Base-by-base conservation (phyloP, 2,113 vertebrate genomes). In the Dromiciops gliroides region DNA sequence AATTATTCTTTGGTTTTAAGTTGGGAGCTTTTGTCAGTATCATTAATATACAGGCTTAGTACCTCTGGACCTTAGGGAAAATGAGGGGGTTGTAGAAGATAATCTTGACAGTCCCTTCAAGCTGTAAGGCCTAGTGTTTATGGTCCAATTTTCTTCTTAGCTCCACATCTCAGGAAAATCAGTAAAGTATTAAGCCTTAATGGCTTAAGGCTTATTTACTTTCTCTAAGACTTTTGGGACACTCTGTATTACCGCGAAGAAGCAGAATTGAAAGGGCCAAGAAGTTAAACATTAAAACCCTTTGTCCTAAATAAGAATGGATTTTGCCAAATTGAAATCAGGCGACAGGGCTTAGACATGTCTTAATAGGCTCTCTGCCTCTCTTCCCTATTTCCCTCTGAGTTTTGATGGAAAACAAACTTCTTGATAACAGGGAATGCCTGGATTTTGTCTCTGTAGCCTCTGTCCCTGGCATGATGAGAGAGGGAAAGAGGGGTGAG, bases 121-220 rank as follows among this genome's bases (percentile, higher is more conserved):
- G 7, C 16, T n/a, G 16, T 22, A 44, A 44, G 67, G n/a, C 14
- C 16, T 19, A 75, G 14, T 16, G 67, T 22, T 5, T n/a, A n/a
- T 75, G 67, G 67, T 75, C 6, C 91, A 95, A 3, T 1, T 14
- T 83, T 3, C 0, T 83, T 88, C 50, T 95, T 95, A 16, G 22
- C 95, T 28, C 95, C 88, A 95, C 47, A 23, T 89, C 95, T 48
- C 22, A 91, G 91, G 75, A 96, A 96, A 93, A 28, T 0, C 92
- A n/a, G 52, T 12, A 90, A 1, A 23, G 28, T 1, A 67, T 37
- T n/a, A 67, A 67, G 60, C 12, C 31, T 67, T 67, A 67, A n/a
- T n/a, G 28, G 31, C 14, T n/a, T 67, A 16, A 14, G 37, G 67
- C 37, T 75, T 75, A 75, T 75, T 75, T n/a, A 75, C n/a, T 75